These are phyloP conservation scores for Thinocorus orbignyianus DNA, from an alignment of 2,113 vertebrate genomes.

Conservation along the genomic window DNA sequence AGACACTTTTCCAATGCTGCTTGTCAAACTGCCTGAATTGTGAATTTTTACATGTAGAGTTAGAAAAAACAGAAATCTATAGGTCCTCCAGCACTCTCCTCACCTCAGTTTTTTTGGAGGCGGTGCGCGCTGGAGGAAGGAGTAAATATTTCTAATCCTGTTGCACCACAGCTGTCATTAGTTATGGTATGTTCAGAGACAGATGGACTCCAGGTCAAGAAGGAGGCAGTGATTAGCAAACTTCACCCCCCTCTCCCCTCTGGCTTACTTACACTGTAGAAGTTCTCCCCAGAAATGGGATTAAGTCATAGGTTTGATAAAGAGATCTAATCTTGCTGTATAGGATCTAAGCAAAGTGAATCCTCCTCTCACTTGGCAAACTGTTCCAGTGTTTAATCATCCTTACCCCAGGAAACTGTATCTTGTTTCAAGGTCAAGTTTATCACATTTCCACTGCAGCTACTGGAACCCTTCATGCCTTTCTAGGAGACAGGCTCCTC, in stretches of 20 bases:
- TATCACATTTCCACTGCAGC: background rate
- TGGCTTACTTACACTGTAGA: background rate
- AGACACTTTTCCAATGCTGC: background rate
- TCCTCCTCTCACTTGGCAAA: slow-evolving; percentile 50
- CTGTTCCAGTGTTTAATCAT: slow-evolving; percentile 15
- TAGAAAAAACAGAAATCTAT: background rate
- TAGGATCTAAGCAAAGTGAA: slow-evolving; percentile 20
- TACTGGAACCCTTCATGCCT: background rate
- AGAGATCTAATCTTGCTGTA: slow-evolving; percentile 33
- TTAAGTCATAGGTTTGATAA: slow-evolving; percentile 44
- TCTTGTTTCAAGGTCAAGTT: slow-evolving; percentile 48
- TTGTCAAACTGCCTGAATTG: background rate
- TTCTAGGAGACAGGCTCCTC: background rate
- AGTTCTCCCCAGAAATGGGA: slow-evolving; percentile 31
- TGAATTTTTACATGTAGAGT: background rate
- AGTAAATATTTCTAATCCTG: background rate
- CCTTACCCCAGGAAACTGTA: slow-evolving; percentile 12
- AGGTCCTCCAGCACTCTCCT: background rate
- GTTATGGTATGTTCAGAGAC: background rate
- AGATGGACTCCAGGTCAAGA: background rate
- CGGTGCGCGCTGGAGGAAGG: background rate
- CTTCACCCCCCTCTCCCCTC: background rate
- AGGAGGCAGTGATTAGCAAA: background rate
- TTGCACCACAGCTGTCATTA: background rate
- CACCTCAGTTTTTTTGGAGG: background rate